A percentile compares a stretch with the other conserved stretches of the same genome.
Conservation (phyloP, 92 coral and sea anemone species). For the Epizoanthus illoricatus region DNA sequence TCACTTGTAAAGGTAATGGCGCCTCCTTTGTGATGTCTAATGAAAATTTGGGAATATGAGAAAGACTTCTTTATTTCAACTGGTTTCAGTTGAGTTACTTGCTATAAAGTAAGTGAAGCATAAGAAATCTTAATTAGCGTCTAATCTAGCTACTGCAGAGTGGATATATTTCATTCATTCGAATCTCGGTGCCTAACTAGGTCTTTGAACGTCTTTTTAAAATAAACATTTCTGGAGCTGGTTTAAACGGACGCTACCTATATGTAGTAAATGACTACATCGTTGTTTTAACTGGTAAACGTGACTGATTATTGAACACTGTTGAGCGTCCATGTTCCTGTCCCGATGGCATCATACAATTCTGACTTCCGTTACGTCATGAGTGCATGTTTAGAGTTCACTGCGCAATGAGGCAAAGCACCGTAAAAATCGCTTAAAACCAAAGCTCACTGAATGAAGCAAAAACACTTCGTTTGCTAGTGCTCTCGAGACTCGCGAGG, state of each 20-base stretch:
- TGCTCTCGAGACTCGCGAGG: neutral
- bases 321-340: neutral
- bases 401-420: slow-evolving; percentile 5
- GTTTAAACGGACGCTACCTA: too few relatives aligned
- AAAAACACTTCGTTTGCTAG: slow-evolving; percentile 17
- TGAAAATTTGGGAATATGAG: neutral
- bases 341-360: neutral
- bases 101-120: neutral
- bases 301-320: slow-evolving; percentile 19
- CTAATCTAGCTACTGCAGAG: neutral
- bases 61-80: neutral
- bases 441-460: slow-evolving; percentile 27
- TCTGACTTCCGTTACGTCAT: slow-evolving; percentile 23
- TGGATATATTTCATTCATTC: neutral
- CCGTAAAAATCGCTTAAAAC: slow-evolving; percentile 40
- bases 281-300: neutral
- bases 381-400: slow-evolving; percentile 2
- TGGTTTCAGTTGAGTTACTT: neutral
- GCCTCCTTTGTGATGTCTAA: neutral
- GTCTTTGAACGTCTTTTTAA: neutral
- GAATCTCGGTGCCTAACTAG: neutral
- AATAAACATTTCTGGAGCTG: neutral
- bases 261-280: neutral
- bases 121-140: neutral
- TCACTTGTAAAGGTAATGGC: neutral